Evolutionary conservation across 1,140 invertebrate genomes (phyloP).

Genomic region (Araneus ventricosus): DNA sequence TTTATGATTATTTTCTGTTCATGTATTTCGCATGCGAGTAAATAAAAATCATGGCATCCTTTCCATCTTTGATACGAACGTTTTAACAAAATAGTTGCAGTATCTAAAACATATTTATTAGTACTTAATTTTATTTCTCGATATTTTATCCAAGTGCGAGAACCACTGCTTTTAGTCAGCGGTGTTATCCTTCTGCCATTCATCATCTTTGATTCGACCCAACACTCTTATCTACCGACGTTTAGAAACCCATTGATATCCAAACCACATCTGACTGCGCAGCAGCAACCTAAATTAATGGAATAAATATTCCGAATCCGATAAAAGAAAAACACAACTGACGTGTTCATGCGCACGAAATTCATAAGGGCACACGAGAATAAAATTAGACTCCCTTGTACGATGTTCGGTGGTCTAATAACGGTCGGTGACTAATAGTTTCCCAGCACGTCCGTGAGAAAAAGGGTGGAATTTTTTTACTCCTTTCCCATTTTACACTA

Average conservation of each 20-base stretch:
- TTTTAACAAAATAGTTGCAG: too few relatives aligned
- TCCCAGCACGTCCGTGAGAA: slow-evolving; percentile 19
- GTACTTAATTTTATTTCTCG: too few relatives aligned
- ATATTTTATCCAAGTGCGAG: too few relatives aligned
- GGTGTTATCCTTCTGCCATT: neutral
- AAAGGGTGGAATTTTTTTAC: neutral
- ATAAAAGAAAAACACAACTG: slow-evolving; percentile 7
- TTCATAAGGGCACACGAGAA: slow-evolving; percentile 8
- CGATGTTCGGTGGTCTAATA: slow-evolving; percentile 24
- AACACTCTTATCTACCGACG: neutral
- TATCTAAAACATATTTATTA: too few relatives aligned
- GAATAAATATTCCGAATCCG: slow-evolving; percentile 4
- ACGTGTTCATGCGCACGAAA: slow-evolving; percentile 13
- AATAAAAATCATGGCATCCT: too few relatives aligned
- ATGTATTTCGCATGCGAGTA: too few relatives aligned
- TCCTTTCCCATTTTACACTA: slow-evolving; percentile 32
- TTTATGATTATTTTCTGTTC: too few relatives aligned
- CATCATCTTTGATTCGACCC: neutral
- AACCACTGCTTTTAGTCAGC: too few relatives aligned
- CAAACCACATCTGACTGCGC: neutral
- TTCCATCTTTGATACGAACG: too few relatives aligned
- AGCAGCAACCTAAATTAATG: neutral
- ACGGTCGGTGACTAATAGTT: slow-evolving; percentile 29
- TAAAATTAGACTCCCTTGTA: slow-evolving; percentile 4
- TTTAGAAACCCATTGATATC: too few relatives aligned